Percentiles rank a stretch among this genome's conserved stretches.
phyloP scores from a whole-genome alignment of 2,888 invertebrate species.

The Trypoxylon attenuatum region DNA sequence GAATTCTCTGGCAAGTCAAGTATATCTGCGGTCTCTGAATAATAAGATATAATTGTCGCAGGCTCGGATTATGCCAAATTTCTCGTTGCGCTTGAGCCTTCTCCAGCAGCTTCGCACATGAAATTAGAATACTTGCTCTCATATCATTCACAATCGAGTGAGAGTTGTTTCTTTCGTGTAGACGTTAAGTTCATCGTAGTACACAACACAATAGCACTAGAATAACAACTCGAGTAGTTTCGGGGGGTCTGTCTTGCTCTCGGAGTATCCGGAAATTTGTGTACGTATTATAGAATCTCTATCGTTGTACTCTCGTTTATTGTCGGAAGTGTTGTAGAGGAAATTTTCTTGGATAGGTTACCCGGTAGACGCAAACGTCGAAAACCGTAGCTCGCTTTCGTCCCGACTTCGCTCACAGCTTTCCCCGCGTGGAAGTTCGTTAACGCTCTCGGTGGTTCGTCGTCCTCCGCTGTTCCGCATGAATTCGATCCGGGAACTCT shows the following conservation, averaged over 20 bases:
- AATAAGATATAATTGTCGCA: neutral
- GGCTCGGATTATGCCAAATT: neutral
- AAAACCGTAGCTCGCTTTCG: constrained; percentile 1
- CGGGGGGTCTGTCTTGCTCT: too few species aligned
- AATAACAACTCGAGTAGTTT: too few species aligned
- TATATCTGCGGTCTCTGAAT: neutral
- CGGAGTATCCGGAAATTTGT: too few species aligned
- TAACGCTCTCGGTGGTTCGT: constrained; percentile 27
- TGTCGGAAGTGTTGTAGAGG: too few species aligned
- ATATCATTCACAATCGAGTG: neutral
- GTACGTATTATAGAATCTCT: too few species aligned
- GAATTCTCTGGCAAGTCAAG: neutral
- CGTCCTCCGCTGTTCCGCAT: constrained; percentile 15
- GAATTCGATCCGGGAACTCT: constrained; percentile 11
- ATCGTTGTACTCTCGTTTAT: too few species aligned
- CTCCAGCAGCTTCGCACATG: too few species aligned
- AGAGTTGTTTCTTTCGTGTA: neutral
- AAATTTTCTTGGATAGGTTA: too few species aligned
- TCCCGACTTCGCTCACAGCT: constrained; percentile 12
- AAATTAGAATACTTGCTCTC: neutral
- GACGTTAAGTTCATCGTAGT: neutral
- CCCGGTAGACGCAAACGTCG: neutral
- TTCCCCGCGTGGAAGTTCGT: constrained; percentile 31
- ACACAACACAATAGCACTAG: neutral
- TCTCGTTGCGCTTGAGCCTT: too few species aligned